Conservation (phyloP, 2,888 invertebrate species). For the Cephus spinipes region DNA sequence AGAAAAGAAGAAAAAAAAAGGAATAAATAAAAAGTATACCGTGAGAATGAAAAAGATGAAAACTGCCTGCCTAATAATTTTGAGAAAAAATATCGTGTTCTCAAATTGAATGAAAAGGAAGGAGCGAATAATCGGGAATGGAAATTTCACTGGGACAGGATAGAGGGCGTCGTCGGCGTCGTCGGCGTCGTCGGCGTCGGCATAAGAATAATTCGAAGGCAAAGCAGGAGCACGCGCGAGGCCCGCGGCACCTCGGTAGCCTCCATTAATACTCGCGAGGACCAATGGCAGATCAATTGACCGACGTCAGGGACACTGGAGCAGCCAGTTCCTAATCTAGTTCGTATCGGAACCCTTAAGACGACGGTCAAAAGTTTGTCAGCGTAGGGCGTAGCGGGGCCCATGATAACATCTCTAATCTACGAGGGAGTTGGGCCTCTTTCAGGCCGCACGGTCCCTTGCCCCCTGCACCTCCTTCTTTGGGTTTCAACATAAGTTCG, state of each 20-base stretch:
- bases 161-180: too few relatives aligned
- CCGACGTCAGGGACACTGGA: background rate
- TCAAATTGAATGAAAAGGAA: too few relatives aligned
- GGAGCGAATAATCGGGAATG: too few relatives aligned
- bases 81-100: too few relatives aligned
- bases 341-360: background rate
- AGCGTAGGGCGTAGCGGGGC: background rate
- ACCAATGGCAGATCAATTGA: constrained; percentile 11
- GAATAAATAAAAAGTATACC: too few relatives aligned
- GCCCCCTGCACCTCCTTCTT: background rate
- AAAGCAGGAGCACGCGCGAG: constrained; percentile 31
- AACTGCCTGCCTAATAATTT: too few relatives aligned
- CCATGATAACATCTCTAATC: constrained; percentile 44
- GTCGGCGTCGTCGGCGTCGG: too few relatives aligned
- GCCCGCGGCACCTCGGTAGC: constrained; percentile 37
- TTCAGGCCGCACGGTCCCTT: background rate
- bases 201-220: constrained; percentile 46
- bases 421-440: constrained; percentile 15
- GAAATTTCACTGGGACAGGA: too few relatives aligned
- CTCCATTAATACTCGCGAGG: constrained; percentile 37
- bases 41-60: too few relatives aligned
- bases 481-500: constrained; percentile 6
- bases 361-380: background rate
- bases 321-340: too few relatives aligned
- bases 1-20: too few relatives aligned